These are phyloP conservation scores for Drosophila oshimai DNA, from an alignment of 1,140 invertebrate genomes.

Conservation along the genomic window DNA sequence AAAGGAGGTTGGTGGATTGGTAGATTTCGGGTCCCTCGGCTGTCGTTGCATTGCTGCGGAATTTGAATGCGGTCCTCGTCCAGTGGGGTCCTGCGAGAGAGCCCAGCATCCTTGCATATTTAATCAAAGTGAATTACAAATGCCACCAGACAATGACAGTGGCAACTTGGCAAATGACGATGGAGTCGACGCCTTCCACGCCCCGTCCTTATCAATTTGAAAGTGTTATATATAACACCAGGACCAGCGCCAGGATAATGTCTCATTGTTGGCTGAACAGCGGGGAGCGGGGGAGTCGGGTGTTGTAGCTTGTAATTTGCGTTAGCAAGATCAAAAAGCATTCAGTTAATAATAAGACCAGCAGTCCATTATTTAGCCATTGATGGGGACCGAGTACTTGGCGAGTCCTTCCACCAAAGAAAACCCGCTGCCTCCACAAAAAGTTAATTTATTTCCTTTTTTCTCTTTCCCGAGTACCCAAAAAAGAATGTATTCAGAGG, in stretches of 20 bases:
- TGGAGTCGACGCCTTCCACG: slow-evolving; percentile 16
- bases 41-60: slow-evolving; percentile 61
- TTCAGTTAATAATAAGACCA: slow-evolving; percentile 63
- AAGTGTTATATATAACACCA: slow-evolving; percentile 54
- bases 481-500: slow-evolving; percentile 10
- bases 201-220: slow-evolving; percentile 35
- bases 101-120: slow-evolving; percentile 56
- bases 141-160: slow-evolving; percentile 59
- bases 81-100: slow-evolving; percentile 4
- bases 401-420: slow-evolving; percentile 3
- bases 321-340: slow-evolving; percentile 63
- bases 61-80: slow-evolving; percentile 59
- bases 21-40: slow-evolving; percentile 15
- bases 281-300: neutral
- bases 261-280: slow-evolving; percentile 18
- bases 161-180: slow-evolving; percentile 56
- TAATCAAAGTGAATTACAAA: slow-evolving; percentile 79
- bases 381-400: slow-evolving; percentile 25
- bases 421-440: neutral
- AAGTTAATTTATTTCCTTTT: slow-evolving; percentile 47
- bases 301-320: slow-evolving; percentile 65
- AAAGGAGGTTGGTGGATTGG: neutral
- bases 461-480: neutral
- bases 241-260: slow-evolving; percentile 34
- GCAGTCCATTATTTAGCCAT: slow-evolving; percentile 69